Evolutionary conservation across 2,797 vertebrate genomes (phyloP).

Genomic region (Pagetopsis macropterus): DNA sequence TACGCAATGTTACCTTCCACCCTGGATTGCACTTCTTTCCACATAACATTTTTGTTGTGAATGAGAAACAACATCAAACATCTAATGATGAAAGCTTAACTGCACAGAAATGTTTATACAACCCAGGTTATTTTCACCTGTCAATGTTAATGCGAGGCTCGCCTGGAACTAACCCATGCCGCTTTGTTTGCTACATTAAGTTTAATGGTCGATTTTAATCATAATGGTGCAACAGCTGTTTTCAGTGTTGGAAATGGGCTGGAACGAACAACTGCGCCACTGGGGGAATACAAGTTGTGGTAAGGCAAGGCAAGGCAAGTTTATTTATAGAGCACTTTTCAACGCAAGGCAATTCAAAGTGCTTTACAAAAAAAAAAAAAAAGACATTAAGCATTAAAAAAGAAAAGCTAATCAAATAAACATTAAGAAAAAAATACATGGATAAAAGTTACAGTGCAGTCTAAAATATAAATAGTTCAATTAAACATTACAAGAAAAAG

Average conservation of each 20-base stretch:
- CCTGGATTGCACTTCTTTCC: constrained; percentile 32
- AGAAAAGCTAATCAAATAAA: no score
- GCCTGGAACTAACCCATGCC: background rate
- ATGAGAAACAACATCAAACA: constrained; percentile 15
- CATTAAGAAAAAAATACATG: no score
- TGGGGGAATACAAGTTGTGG: constrained; percentile 16
- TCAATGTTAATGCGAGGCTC: constrained; percentile 4
- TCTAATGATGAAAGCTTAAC: constrained; percentile 22
- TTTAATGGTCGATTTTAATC: constrained; percentile 36
- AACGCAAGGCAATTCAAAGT: no score
- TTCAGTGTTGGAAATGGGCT: constrained; percentile 48
- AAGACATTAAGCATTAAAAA: no score
- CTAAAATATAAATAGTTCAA: no score
- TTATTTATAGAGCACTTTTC: no score
- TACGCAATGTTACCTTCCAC: constrained; percentile 3
- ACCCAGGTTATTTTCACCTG: constrained; percentile 25
- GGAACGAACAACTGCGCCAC: background rate
- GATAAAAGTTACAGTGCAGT: no score
- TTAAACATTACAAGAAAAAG: no score
- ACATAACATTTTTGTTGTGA: constrained; percentile 19
- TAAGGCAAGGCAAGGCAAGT: no score
- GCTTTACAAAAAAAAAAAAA: no score
- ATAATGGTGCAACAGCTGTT: constrained; percentile 37
- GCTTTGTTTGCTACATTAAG: constrained; percentile 23
- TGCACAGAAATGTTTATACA: constrained; percentile 22